These are phyloP conservation scores for Leptinotarsa juncta DNA, from an alignment of 2,888 invertebrate species.

Conservation along the genomic window DNA sequence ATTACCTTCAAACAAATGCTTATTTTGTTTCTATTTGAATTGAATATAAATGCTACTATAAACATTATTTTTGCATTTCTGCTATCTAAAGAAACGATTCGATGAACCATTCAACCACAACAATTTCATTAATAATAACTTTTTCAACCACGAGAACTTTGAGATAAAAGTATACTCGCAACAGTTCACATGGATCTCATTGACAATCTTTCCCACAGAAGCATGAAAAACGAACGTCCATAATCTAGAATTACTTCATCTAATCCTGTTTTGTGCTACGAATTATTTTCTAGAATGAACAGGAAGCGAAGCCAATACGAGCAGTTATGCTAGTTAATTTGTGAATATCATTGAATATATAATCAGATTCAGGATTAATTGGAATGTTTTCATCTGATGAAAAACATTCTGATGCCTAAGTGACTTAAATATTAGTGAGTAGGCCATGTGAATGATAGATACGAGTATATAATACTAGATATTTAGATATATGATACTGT, in stretches of 20 bases:
- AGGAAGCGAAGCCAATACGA: constrained; percentile 17
- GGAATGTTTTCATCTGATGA: background rate
- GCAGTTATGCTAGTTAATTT: constrained; percentile 3
- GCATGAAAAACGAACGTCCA: constrained; percentile 28
- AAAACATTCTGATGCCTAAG: background rate
- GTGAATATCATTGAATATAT: background rate
- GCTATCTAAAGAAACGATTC: constrained; percentile 18
- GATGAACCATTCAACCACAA: constrained; percentile 24
- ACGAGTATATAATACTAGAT: no score
- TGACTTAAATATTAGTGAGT: no score
- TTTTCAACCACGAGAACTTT: constrained; percentile 16
- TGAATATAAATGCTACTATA: no score
- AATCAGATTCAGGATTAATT: constrained; percentile 1
- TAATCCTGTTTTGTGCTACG: constrained; percentile 10
- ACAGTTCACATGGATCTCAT: constrained; percentile 47
- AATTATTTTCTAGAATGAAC: constrained; percentile 6
- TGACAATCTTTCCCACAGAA: constrained; percentile 42
- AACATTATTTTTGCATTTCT: constrained; percentile 5
- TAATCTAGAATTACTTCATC: constrained; percentile 27
- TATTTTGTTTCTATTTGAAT: no score
- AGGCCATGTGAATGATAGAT: no score
- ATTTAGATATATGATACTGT: no score
- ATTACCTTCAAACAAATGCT: no score
- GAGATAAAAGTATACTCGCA: constrained; percentile 17
- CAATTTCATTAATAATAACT: constrained; percentile 31